A percentile compares a stretch with the other conserved stretches of the same genome.
Evolutionary conservation across 2,888 invertebrate species (phyloP).

Genomic region (Drosophila limbata): DNA sequence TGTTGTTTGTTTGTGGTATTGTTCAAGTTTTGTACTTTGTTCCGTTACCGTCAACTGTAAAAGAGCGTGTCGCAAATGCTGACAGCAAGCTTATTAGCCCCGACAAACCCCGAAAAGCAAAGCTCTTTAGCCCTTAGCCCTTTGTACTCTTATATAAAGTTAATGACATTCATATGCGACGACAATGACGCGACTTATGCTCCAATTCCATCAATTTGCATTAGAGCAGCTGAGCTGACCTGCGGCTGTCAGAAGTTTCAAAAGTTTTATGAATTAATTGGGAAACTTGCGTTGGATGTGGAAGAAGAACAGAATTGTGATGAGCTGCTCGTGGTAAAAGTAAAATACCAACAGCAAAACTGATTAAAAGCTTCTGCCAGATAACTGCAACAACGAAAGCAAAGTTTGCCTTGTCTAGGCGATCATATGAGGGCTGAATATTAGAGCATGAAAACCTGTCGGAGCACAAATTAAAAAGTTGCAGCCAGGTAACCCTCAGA

Average conservation of each 20-base stretch:
- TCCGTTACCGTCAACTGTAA: constrained; percentile 34
- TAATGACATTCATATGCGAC: constrained; percentile 49
- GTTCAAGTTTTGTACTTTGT: constrained; percentile 60
- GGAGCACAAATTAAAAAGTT: constrained; percentile 56
- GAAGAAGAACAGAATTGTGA: constrained; percentile 22
- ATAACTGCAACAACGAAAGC: constrained; percentile 14
- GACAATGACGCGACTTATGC: constrained; percentile 56
- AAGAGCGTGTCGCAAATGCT: constrained; percentile 67
- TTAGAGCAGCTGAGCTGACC: constrained; percentile 44
- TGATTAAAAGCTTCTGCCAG: constrained; percentile 59
- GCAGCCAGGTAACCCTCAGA: constrained; percentile 21
- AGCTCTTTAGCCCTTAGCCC: constrained; percentile 12
- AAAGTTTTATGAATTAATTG: constrained; percentile 70
- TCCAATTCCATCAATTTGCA: constrained; percentile 67
- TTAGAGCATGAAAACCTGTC: constrained; percentile 70
- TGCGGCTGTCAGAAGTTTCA: constrained; percentile 54
- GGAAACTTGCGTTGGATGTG: constrained; percentile 56
- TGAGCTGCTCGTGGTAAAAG: constrained; percentile 18
- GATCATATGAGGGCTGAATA: constrained; percentile 59
- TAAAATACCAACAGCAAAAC: constrained; percentile 37
- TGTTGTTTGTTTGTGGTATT: constrained; percentile 20
- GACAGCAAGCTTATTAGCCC: constrained; percentile 58
- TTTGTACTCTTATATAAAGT: constrained; percentile 37
- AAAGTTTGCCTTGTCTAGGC: constrained; percentile 29
- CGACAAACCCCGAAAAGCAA: constrained; percentile 4